phyloP scores from a whole-genome alignment of 2,113 vertebrate species.

The Leucopternis melanops region DNA sequence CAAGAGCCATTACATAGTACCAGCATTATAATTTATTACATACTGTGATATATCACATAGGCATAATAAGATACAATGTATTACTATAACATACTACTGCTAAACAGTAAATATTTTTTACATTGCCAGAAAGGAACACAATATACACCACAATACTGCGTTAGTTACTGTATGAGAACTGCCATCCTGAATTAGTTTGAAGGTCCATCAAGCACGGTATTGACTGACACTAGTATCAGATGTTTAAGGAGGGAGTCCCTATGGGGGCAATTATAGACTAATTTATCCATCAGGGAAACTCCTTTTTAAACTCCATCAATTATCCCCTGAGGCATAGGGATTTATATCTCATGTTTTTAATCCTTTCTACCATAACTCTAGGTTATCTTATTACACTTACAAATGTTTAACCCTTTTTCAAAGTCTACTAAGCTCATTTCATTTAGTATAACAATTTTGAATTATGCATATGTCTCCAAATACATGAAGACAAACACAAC shows the following conservation, averaged over 20 bases:
- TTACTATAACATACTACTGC: background rate
- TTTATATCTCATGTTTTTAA: slow-evolving; percentile 36
- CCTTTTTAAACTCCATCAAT: slow-evolving; percentile 38
- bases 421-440: background rate
- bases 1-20: background rate
- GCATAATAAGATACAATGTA: background rate
- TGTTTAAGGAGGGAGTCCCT: slow-evolving; percentile 27
- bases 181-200: background rate
- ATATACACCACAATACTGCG: background rate
- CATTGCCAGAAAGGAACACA: background rate
- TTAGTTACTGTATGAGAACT: background rate
- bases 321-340: background rate
- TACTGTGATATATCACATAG: background rate
- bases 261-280: slow-evolving; percentile 32
- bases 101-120: background rate
- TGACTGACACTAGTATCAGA: slow-evolving; percentile 32
- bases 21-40: background rate
- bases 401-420: slow-evolving; percentile 22
- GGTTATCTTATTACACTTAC: slow-evolving; percentile 10
- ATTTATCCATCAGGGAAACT: slow-evolving; percentile 49
- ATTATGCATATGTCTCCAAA: background rate
- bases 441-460: background rate
- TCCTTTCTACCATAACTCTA: slow-evolving; percentile 16
- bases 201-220: background rate
- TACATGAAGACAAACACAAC: background rate